phyloP scores from a whole-genome alignment of 2,888 invertebrate species.

The Linnaemya tessellans region DNA sequence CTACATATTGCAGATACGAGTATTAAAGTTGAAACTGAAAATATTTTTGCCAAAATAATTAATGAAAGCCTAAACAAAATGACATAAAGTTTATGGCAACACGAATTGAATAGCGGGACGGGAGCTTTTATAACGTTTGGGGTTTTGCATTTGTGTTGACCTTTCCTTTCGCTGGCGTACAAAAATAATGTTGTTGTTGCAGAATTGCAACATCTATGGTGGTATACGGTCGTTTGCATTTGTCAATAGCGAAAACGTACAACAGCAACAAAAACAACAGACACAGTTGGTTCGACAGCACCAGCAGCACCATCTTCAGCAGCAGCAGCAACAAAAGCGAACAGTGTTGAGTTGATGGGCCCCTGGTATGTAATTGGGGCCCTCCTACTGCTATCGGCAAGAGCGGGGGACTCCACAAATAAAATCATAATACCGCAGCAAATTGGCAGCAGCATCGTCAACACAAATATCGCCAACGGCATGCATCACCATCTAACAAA shows the following conservation, averaged over 20 bases:
- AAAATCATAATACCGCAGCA: constrained; percentile 81
- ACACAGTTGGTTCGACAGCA: background rate
- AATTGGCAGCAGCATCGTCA: constrained; percentile 75
- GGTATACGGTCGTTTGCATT: constrained; percentile 66
- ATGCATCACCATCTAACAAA: constrained; percentile 75
- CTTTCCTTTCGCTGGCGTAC: constrained; percentile 51
- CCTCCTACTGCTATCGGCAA: constrained; percentile 83
- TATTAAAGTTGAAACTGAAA: background rate
- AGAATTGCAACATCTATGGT: constrained; percentile 69
- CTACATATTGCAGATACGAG: constrained; percentile 8
- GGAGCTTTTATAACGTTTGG: constrained; percentile 4
- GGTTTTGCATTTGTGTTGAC: constrained; percentile 36
- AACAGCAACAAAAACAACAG: constrained; percentile 37
- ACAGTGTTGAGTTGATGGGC: constrained; percentile 83
- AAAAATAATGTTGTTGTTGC: constrained; percentile 72
- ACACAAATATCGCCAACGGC: constrained; percentile 73
- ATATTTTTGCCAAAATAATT: constrained; percentile 12
- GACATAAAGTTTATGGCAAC: background rate
- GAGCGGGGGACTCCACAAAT: constrained; percentile 83
- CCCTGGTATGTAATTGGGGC: constrained; percentile 83
- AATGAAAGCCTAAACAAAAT: constrained; percentile 44
- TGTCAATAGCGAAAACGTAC: constrained; percentile 50
- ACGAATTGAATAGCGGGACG: constrained; percentile 32
- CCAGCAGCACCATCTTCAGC: constrained; percentile 20
- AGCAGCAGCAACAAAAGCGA: constrained; percentile 42